Evolutionary conservation across 2,888 invertebrate species (phyloP), one percentile per base, ranked within the genome.

Genomic region (Tholera decimalis): DNA sequence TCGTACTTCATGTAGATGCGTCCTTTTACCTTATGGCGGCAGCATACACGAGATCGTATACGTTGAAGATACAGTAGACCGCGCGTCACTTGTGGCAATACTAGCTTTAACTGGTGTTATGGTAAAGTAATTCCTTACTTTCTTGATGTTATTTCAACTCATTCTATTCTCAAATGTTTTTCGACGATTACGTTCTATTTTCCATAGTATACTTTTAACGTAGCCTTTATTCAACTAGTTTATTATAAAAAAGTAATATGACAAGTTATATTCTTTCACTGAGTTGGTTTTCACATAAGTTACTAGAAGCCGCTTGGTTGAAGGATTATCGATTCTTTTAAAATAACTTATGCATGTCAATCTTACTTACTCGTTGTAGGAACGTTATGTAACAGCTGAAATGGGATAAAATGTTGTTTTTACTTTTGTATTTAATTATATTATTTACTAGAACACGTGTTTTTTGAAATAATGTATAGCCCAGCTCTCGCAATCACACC

Each of bases 321-420:
- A 33, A 56, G 9, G 33, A 50, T 11, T 51, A 35, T 35, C 18
- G 9, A 35, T 35, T 51, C 9, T 51, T 26, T 53, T 26, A 30
- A 18, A 53, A 39, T 35, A 15, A 35, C 33, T 35, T 35, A 35
- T 35, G 33, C 15, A 35, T 46, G 8, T 46, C n/a, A n/a, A 55
- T 30, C 3, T 37, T 37, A n/a, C n/a, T 37, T n/a, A 20, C 26
- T 26, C 22, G 20, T 26, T 51, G 11, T 37, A 24, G 24, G 24
- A n/a, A 33, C 20, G 24, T 15, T 50, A 22, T 18, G 18, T n/a
- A 35, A 35, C 15, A 35, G n/a, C n/a, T n/a, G n/a, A n/a, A n/a
- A n/a, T n/a, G n/a, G n/a, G n/a, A n/a, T n/a, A n/a, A n/a, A n/a
- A n/a, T n/a, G n/a, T n/a, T n/a, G n/a, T n/a, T n/a, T n/a, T n/a